Conservation (phyloP, 1,140 invertebrate genomes). For the Apis mellifera region Amel_HAv3.1 CM009932.2:8933501-8934000, state of each 20-base stretch:
- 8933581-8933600: constrained; percentile 13
- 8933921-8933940: constrained; percentile 51
- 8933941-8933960: constrained; percentile 31
- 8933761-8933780: constrained; percentile 1
- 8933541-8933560: constrained; percentile 38
- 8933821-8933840: neutral
- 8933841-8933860: constrained; percentile 15
- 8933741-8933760: neutral
- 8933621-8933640: constrained; percentile 67
- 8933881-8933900: constrained; percentile 57
- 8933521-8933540: neutral
- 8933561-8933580: too few relatives aligned
- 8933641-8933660: constrained; percentile 72
- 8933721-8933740: neutral
- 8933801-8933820: neutral
- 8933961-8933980: constrained; percentile 58
- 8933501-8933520: neutral
- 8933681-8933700: constrained; percentile 53
- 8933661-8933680: constrained; percentile 67
- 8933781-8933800: constrained; percentile 7
- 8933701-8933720: constrained; percentile 23
- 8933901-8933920: constrained; percentile 44
- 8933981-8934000: constrained; percentile 6
- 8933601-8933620: constrained; percentile 47
- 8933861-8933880: constrained; percentile 47